phyloP scores from a whole-genome alignment of 2,113 vertebrate genomes.

The Eclectus roratus region DNA sequence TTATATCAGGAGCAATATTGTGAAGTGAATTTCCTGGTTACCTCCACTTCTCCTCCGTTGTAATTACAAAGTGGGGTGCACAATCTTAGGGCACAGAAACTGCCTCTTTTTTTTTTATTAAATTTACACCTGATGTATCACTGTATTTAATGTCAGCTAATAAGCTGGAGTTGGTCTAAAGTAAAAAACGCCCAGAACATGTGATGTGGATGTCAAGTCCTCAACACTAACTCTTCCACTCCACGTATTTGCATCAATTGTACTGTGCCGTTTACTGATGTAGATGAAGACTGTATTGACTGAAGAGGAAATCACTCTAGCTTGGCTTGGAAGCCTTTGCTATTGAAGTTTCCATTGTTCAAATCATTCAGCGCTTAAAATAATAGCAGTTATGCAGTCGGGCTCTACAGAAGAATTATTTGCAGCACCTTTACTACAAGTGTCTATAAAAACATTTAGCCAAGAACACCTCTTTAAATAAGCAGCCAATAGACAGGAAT shows the following conservation, averaged over 20 bases:
- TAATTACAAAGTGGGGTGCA: not conserved
- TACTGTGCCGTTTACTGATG: not conserved
- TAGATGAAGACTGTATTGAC: conserved; percentile 10
- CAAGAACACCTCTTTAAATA: not conserved
- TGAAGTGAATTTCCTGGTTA: not conserved
- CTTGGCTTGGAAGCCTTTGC: not conserved
- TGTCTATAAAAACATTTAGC: not conserved
- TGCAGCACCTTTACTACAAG: not conserved
- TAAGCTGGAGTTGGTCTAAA: not conserved
- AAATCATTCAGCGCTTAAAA: conserved; percentile 8
- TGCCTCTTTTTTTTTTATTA: not conserved
- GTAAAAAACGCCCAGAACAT: not conserved
- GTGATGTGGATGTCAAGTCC: not conserved
- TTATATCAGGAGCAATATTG: not conserved
- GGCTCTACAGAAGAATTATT: not conserved
- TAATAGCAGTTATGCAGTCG: not conserved
- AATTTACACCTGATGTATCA: not conserved
- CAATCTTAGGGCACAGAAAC: not conserved
- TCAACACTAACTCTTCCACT: not conserved
- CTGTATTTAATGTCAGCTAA: not conserved
- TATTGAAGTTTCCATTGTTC: conserved; percentile 36
- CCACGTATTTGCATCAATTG: not conserved
- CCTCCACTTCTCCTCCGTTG: not conserved
- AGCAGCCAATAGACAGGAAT: not conserved
- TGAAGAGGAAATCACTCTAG: not conserved